A percentile compares a stretch with the other conserved stretches of the same genome.
Conservation (phyloP, 2,797 vertebrate species). For the Sebastes vulpes region DNA sequence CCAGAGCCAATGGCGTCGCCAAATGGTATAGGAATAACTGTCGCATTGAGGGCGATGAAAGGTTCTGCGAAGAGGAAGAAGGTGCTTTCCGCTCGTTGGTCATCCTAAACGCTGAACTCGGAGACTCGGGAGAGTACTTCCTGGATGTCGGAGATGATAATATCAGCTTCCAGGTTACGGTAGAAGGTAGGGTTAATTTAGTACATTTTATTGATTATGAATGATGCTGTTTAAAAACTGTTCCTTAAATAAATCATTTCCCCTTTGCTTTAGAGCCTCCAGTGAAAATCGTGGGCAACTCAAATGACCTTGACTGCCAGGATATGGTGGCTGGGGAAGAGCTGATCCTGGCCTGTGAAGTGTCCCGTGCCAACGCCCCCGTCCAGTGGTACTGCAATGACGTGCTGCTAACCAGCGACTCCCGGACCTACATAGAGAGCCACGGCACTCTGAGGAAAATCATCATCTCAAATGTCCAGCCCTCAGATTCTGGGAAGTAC, state of each 20-base stretch:
- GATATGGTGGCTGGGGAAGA: conserved; percentile 89
- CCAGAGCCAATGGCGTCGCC: conserved; percentile 80
- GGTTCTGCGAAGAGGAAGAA: conserved; percentile 90
- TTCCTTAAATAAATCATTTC: background rate
- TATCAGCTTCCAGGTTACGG: conserved; percentile 88
- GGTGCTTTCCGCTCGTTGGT: conserved; percentile 88
- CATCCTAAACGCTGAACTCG: conserved; percentile 85
- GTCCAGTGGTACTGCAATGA: conserved; percentile 95
- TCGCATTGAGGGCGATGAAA: conserved; percentile 88
- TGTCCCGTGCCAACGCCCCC: conserved; percentile 87
- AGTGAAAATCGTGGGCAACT: conserved; percentile 88
- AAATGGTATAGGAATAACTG: conserved; percentile 94
- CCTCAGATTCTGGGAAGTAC: conserved; percentile 91
- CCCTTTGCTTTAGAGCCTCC: conserved; percentile 84
- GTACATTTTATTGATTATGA: background rate
- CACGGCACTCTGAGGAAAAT: conserved; percentile 88
- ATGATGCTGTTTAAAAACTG: background rate
- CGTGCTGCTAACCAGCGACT: conserved; percentile 82
- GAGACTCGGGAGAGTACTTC: conserved; percentile 92
- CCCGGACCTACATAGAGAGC: conserved; percentile 87
- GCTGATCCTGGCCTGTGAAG: conserved; percentile 90
- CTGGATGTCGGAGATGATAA: conserved; percentile 90
- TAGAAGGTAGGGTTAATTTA: conserved; percentile 86
- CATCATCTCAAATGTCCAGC: conserved; percentile 82
- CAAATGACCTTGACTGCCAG: conserved; percentile 73